Conservation (phyloP, 1,140 invertebrate genomes). For the Micrasema longulum region DNA sequence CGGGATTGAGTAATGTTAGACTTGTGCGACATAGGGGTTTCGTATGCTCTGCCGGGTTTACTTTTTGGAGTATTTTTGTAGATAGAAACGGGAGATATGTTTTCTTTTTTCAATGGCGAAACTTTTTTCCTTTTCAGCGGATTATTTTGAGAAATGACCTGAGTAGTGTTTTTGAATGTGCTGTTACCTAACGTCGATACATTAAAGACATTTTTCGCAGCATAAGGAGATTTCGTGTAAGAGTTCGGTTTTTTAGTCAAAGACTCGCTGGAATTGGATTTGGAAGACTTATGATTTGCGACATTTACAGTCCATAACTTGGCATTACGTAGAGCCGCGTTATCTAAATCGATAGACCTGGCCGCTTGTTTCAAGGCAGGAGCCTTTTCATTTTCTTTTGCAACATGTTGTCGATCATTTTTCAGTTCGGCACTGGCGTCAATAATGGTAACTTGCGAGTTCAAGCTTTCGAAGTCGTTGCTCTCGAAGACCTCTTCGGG, state of each 20-base stretch:
- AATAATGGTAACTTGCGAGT: constrained; percentile 52
- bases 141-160: constrained; percentile 13
- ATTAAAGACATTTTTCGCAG: constrained; percentile 7
- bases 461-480: constrained; percentile 51
- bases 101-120: constrained; percentile 45
- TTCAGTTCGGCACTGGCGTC: constrained; percentile 40
- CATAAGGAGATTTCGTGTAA: constrained; percentile 9
- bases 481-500: constrained; percentile 10
- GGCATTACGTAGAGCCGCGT: too few relatives aligned
- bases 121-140: constrained; percentile 42
- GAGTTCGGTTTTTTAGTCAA: constrained; percentile 6
- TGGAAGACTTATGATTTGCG: neutral
- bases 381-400: constrained; percentile 13
- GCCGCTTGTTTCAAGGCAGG: neutral
- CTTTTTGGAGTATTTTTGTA: constrained; percentile 15
- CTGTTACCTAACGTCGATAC: constrained; percentile 20
- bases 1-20: constrained; percentile 7
- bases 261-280: constrained; percentile 3
- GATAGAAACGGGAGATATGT: constrained; percentile 18
- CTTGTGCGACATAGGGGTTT: constrained; percentile 29
- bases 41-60: constrained; percentile 13
- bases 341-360: neutral
- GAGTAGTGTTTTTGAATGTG: constrained; percentile 22
- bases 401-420: neutral
- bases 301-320: constrained; percentile 2